Percentiles rank a stretch among this genome's conserved stretches.
Conservation (phyloP, 1,140 invertebrate species). For the Leptonema lineaticorne region DNA sequence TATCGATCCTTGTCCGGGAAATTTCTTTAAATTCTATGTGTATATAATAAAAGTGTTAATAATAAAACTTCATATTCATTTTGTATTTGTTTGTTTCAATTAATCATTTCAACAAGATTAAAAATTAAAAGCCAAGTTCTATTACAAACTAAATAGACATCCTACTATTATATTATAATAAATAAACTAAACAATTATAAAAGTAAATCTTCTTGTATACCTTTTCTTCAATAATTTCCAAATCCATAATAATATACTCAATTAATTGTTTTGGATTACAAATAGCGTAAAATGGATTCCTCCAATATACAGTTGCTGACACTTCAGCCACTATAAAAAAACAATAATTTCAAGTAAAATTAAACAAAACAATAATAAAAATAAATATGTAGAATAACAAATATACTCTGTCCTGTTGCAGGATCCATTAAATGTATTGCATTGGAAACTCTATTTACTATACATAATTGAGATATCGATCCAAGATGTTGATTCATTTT, state of each 20-base stretch:
- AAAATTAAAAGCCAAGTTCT: too few species aligned
- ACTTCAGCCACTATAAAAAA: slow-evolving; percentile 78
- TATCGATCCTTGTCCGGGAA: slow-evolving; percentile 83
- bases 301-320: slow-evolving; percentile 78
- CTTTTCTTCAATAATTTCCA: slow-evolving; percentile 79
- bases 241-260: slow-evolving; percentile 95
- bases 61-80: neutral
- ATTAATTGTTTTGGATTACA: slow-evolving; percentile 88
- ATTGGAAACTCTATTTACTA: slow-evolving; percentile 88
- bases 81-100: neutral
- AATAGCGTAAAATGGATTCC: slow-evolving; percentile 81
- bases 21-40: slow-evolving; percentile 65
- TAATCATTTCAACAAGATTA: too few species aligned
- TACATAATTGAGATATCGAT: slow-evolving; percentile 88
- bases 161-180: too few species aligned
- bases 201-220: slow-evolving; percentile 44
- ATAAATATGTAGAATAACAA: too few species aligned
- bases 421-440: slow-evolving; percentile 94
- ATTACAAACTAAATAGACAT: too few species aligned
- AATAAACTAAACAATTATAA: too few species aligned
- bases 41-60: slow-evolving; percentile 17
- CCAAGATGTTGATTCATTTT: slow-evolving; percentile 86
- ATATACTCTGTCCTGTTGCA: slow-evolving; percentile 80
- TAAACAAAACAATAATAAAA: neutral
- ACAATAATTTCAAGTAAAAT: slow-evolving; percentile 6